phyloP scores from a whole-genome alignment of 1,140 invertebrate genomes.

The Asbolus verrucosus region DNA sequence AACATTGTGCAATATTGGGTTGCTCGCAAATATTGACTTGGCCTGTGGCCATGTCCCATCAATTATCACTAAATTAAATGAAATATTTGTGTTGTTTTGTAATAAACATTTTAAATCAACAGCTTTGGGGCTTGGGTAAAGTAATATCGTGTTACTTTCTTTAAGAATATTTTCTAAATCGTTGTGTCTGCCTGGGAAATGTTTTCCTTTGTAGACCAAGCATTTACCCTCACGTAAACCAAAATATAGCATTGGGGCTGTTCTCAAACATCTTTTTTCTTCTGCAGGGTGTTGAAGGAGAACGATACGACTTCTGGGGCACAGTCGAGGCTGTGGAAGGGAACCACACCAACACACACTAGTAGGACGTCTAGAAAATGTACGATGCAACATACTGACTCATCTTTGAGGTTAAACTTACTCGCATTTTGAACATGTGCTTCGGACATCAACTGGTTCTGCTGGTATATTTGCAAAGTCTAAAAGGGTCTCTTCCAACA shows the following conservation, averaged over 20 bases:
- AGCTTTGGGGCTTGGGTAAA: conserved; percentile 86
- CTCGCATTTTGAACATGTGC: conserved; percentile 78
- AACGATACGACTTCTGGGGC: conserved; percentile 78
- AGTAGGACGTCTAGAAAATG: conserved; percentile 79
- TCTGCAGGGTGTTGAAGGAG: conserved; percentile 94
- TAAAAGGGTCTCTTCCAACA: conserved; percentile 68
- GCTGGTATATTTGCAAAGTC: conserved; percentile 78
- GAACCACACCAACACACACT: conserved; percentile 91
- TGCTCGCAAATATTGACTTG: conserved; percentile 84
- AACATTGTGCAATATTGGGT: conserved; percentile 74
- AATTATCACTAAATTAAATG: conserved; percentile 86
- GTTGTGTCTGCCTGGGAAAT: conserved; percentile 80
- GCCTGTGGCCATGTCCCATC: conserved; percentile 97
- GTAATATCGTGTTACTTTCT: conserved; percentile 78
- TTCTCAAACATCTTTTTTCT: conserved; percentile 88
- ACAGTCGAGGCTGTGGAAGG: conserved; percentile 77
- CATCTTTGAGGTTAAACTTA: conserved; percentile 65
- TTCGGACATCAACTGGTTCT: conserved; percentile 79
- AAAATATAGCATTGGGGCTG: conserved; percentile 87
- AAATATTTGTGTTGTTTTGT: conserved; percentile 53
- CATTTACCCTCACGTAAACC: conserved; percentile 81
- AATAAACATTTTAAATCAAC: conserved; percentile 69
- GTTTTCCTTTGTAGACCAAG: conserved; percentile 84
- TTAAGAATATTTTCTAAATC: conserved; percentile 76
- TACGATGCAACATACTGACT: conserved; percentile 44